Evolutionary conservation across 1,140 invertebrate species (phyloP), one percentile per base, ranked within the genome.

Genomic region (Anadara kagoshimensis): DNA sequence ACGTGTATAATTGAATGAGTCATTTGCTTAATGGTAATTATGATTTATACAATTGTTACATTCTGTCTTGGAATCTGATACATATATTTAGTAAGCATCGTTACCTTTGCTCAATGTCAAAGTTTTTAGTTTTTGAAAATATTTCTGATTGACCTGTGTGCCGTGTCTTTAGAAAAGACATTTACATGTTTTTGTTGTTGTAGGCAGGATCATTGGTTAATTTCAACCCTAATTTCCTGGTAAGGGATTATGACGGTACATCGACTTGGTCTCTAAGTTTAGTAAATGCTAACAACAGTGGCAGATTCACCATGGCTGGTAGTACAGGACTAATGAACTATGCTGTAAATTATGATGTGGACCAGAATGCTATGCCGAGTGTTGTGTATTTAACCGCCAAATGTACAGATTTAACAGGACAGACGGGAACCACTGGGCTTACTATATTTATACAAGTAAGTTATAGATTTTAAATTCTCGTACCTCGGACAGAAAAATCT

Each of bases 231-330:
- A 67, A 67, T 12, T 69, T 75, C 18, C 51, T 75, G 2, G 54
- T 75, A 0, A 36, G 53, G 4, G 73, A 75, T 29, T 57, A 49
- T 29, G 73, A 75, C 43, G 73, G 73, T 14, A 44, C 22, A 0
- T 51, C 49, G n/a, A 47, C 41, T 8, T 75, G 69, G 20, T 58
- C 73, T 12, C 51, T 75, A 1, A 63, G 59, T 3, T 29, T 75
- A 5, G 11, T 69, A 45, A 69, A 63, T n/a, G 73, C 59, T 65
- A 75, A 75, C 73, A 62, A 54, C 43, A 75, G 66, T 26, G 67
- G 64, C 8, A 36, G 59, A 24, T 69, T 75, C 5, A 54, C 49
- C 16, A 64, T 75, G 16, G 66, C 64, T n/a, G 12, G 49, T 18
- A 58, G 22, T 16, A 51, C 66, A 1, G 73, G 73, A 3, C 14